phyloP scores from a whole-genome alignment of 2,888 invertebrate genomes.

The Corbicula japonica region DNA sequence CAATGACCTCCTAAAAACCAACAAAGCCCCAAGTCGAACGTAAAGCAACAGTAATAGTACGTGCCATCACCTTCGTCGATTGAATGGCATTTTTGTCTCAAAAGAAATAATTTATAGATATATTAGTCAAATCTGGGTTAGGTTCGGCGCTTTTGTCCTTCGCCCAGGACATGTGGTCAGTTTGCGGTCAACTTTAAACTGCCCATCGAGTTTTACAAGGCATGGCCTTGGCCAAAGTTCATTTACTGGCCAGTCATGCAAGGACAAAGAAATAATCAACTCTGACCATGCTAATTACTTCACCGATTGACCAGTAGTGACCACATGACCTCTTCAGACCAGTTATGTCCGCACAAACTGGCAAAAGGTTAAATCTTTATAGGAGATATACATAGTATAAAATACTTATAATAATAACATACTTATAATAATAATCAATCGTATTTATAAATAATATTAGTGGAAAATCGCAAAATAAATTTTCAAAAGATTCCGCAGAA shows the following conservation, averaged over 20 bases:
- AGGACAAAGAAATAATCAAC: conserved; percentile 56
- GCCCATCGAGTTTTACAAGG: conserved; percentile 56
- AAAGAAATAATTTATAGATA: no score
- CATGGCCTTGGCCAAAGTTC: conserved; percentile 63
- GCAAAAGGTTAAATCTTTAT: background rate
- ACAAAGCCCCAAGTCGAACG: no score
- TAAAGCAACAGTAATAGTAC: no score
- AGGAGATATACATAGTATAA: no score
- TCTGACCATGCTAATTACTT: conserved; percentile 50
- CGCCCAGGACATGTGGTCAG: conserved; percentile 56
- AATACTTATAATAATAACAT: no score
- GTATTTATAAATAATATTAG: no score
- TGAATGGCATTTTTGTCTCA: no score
- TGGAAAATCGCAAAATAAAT: no score
- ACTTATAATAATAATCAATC: no score
- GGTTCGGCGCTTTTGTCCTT: conserved; percentile 46
- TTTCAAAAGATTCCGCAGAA: no score
- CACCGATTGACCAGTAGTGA: conserved; percentile 40
- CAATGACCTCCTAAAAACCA: no score
- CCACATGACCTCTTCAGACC: conserved; percentile 44
- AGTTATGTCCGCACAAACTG: conserved; percentile 46
- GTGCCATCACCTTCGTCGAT: no score
- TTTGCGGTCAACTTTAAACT: conserved; percentile 55
- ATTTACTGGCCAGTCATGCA: conserved; percentile 59
- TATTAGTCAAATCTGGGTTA: conserved; percentile 30